Base-by-base conservation (phyloP, 2,113 vertebrate species). In the Prochilodus magdalenae region DNA sequence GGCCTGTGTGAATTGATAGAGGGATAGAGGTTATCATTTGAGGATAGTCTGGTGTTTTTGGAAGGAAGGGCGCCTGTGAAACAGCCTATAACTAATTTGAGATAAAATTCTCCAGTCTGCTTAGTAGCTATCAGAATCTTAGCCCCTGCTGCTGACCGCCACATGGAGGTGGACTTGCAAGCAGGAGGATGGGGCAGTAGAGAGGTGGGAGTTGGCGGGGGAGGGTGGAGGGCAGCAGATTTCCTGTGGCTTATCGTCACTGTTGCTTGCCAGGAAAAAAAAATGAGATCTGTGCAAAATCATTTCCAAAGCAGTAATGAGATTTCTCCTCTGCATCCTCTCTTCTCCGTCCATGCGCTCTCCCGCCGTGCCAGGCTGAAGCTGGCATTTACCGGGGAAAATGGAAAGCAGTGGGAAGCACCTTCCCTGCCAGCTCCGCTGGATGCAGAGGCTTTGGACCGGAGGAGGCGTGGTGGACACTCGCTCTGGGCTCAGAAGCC, bases 381-480 rank as follows among this genome's bases (percentile, higher is more conserved):
- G 72, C 57, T 89, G 88, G 86, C 89, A 87, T 91, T 92, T 87
- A 90, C 77, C 27, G 57, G 82, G 44, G 84, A 87, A 89, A 90
- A 90, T 92, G 86, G 85, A 87, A 91, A 88, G 66, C 90, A 85
- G 89, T 89, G 73, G 77, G 88, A 86, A 60, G 62, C 53, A 67
- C 82, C 84, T 76, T 87, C 86, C 88, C 79, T 78, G 77, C 86
- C 86, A 77, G 84, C 70, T 59, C 66, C 33, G 60, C 81, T 69
- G 82, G 79, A 73, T 70, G 67, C 65, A 75, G 63, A 74, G 44
- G 44, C 63, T 79, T 81, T 74, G 73, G 62, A 81, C 84, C 60
- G 27, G 30, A 72, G 57, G 71, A 75, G 49, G 49, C 69, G 59
- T 24, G 22, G 70, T 77, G 85, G 87, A 85, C 55, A 75, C 72